Base-by-base conservation (phyloP, 2,113 vertebrate species). In the Pampusana beccarii region DNA sequence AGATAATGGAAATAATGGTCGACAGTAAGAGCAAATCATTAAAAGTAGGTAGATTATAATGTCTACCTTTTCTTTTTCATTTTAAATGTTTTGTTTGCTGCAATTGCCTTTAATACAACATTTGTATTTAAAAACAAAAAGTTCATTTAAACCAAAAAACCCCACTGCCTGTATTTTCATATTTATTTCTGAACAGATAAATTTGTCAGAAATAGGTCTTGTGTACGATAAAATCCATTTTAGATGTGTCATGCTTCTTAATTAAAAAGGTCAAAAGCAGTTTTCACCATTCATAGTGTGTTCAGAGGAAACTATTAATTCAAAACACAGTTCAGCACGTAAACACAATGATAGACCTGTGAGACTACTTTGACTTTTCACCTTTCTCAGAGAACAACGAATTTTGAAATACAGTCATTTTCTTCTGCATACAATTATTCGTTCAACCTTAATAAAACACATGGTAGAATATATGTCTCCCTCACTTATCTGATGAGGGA, bases 131-230 rank as follows among this genome's bases (percentile, higher is more conserved):
- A 48, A 71, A 77, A 23, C 9, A 61, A 50, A 40, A 58, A 3
- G 1, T 34, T 77, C 0, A 7, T 86, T 69, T 77, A 14, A 86
- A 13, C 3, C 51, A 69, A 86, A 80, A 3, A 3, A 0, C 2
- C 19, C 17, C 6, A 44, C 16, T 77, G 5, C 8, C 8, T 56
- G 15, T 26, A 38, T 72, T 61, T 88, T 62, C 5, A 8, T 23
- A 40, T 71, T 71, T 70, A 34, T 74, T 85, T 78, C 42, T 79
- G 28, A 51, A 54, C 23, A 50, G 17, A 44, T 70, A 33, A 6
- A 58, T 80, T 58, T 54, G 4, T 73, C 11, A 51, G 80, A 83
- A 81, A n/a, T 56, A 71, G 2, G 5, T 79, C 17, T n/a, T 60
- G 1, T 42, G 4, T 66, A 42, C 69, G 34, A 79, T 84, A 53